These are phyloP conservation scores for Mungos mungo DNA, from an alignment of 2,113 vertebrate species.

Conservation along the genomic window DNA sequence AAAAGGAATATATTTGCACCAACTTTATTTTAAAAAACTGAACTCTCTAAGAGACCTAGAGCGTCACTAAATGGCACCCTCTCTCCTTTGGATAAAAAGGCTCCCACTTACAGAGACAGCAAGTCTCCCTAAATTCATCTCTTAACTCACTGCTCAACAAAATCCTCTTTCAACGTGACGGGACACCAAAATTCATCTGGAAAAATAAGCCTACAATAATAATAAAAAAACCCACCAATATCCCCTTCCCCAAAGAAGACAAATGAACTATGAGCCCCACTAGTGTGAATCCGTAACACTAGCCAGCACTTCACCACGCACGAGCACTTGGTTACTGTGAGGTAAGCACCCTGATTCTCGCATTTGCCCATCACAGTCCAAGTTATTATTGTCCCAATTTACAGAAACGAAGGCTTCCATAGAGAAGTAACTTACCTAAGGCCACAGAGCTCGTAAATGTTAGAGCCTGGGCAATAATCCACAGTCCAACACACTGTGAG, in stretches of 20 bases:
- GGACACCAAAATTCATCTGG: background rate
- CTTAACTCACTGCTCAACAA: background rate
- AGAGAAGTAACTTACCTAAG: background rate
- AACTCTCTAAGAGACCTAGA: background rate
- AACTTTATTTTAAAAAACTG: background rate
- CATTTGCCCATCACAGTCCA: background rate
- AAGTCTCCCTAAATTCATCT: background rate
- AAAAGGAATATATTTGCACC: background rate
- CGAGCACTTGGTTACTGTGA: background rate
- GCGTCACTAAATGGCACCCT: background rate
- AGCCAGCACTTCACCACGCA: background rate
- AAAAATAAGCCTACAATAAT: background rate
- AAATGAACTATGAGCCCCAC: background rate
- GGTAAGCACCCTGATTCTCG: background rate
- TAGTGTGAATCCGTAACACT: background rate
- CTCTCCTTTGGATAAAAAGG: background rate
- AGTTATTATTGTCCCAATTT: background rate
- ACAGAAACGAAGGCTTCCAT: background rate
- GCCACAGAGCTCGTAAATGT: background rate
- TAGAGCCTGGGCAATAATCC: background rate
- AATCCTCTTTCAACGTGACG: background rate
- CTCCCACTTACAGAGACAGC: background rate
- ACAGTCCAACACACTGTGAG: background rate
- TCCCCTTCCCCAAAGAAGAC: background rate
- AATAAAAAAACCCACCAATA: background rate